Evolutionary conservation across 1,140 invertebrate genomes (phyloP).

Genomic region (Macrobrachium nipponense): DNA sequence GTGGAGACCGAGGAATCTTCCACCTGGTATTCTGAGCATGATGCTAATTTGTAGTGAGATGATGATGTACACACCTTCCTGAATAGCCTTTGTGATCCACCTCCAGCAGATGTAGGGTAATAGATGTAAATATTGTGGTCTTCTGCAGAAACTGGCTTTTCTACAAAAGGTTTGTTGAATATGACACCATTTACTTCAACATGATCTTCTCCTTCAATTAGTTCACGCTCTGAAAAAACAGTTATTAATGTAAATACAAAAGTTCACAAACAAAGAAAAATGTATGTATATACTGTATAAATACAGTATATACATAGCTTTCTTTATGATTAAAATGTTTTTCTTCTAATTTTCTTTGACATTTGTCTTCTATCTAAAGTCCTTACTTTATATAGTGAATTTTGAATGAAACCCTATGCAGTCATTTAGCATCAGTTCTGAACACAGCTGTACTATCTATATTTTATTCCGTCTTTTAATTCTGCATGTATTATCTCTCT

Average conservation of each 20-base stretch:
- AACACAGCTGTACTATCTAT: no score
- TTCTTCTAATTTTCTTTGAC: no score
- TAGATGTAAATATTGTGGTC: constrained; percentile 99
- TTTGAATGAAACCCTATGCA: no score
- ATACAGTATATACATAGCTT: no score
- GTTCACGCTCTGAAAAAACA: constrained; percentile 81
- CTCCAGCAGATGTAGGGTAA: constrained; percentile 97
- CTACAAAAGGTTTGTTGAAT: constrained; percentile 99
- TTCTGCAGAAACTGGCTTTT: constrained; percentile 98
- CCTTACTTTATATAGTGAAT: no score
- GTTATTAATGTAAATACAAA: constrained; percentile 30
- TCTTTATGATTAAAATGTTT: no score
- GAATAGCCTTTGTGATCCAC: constrained; percentile 66
- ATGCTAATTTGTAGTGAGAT: constrained; percentile 13
- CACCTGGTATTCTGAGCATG: not conserved
- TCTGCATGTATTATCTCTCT: no score
- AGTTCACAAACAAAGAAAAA: no score
- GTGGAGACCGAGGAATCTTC: constrained; percentile 5
- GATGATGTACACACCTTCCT: constrained; percentile 59
- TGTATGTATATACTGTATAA: no score
- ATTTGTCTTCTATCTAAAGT: no score
- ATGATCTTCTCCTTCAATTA: constrained; percentile 97
- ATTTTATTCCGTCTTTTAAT: no score
- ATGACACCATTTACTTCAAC: constrained; percentile 97
- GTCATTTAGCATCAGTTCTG: no score